A percentile compares a stretch with the other conserved stretches of the same genome.
These are phyloP conservation scores for Scatophagus argus DNA, from an alignment of 2,113 vertebrate genomes.

Conservation along the genomic window DNA sequence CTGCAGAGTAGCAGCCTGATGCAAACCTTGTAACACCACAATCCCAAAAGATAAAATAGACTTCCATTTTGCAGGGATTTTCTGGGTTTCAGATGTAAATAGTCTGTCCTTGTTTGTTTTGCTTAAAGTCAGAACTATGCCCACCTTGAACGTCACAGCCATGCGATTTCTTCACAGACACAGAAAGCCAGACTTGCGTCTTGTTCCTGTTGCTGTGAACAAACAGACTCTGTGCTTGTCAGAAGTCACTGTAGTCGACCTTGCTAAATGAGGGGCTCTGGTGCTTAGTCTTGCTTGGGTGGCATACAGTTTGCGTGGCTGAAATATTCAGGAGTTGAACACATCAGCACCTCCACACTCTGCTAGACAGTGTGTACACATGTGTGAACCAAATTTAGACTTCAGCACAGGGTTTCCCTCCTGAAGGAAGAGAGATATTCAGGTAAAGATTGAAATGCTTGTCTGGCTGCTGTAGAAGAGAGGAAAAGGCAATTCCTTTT, in stretches of 20 bases:
- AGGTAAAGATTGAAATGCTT: neutral
- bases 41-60: neutral
- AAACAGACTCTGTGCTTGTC: slow-evolving; percentile 1
- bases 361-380: neutral
- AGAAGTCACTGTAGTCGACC: slow-evolving; percentile 11
- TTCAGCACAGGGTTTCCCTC: slow-evolving; percentile 15
- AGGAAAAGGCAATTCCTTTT: neutral
- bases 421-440: neutral
- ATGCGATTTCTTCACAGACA: neutral
- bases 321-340: slow-evolving; percentile 64
- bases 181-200: neutral
- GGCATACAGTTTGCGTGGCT: slow-evolving; percentile 24
- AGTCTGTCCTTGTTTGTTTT: neutral
- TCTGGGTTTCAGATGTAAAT: neutral
- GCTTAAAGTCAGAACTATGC: neutral
- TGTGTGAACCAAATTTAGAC: slow-evolving; percentile 24
- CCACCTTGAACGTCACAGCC: neutral
- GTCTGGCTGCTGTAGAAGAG: neutral
- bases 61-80: no score
- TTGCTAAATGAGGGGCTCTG: slow-evolving; percentile 13
- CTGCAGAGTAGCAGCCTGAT: neutral
- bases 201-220: neutral
- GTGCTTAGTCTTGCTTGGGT: slow-evolving; percentile 37
- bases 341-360: slow-evolving; percentile 20
- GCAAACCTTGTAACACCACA: neutral